These are phyloP conservation scores for Sthenelais limicola DNA, from an alignment of 2,888 invertebrate genomes.

Conservation along the genomic window DNA sequence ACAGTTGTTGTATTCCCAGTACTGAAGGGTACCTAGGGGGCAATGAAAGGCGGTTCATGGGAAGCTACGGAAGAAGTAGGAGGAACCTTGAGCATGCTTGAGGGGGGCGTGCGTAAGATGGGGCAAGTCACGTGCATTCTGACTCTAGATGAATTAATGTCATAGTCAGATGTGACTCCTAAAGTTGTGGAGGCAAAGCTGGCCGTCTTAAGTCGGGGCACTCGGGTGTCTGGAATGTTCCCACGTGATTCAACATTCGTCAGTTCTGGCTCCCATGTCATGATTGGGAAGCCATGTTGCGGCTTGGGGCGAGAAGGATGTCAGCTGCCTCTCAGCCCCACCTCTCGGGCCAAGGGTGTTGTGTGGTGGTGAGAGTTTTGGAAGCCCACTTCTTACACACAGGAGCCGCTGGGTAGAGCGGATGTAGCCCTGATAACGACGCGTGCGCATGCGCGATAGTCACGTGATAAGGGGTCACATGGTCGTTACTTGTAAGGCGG, in stretches of 20 bases:
- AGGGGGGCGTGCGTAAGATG: not conserved
- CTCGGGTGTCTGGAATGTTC: constrained; percentile 26
- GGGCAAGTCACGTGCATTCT: constrained; percentile 14
- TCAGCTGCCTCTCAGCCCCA: not conserved
- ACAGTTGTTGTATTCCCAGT: too few species aligned
- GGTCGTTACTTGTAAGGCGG: constrained; percentile 32
- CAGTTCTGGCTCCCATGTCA: not conserved
- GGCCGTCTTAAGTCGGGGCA: not conserved
- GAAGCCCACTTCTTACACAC: too few species aligned
- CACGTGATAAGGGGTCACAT: constrained; percentile 32
- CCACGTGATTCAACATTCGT: constrained; percentile 30
- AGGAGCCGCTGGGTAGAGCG: too few species aligned
- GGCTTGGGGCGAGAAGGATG: too few species aligned
- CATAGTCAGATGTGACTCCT: constrained; percentile 33
- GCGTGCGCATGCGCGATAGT: constrained; percentile 13
- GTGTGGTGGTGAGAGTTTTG: too few species aligned
- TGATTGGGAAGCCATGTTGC: not conserved
- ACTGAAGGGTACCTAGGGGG: too few species aligned
- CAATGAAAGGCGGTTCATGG: too few species aligned
- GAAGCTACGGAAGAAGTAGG: too few species aligned
- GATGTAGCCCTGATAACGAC: constrained; percentile 11
- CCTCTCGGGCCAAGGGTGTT: too few species aligned
- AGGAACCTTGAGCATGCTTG: too few species aligned
- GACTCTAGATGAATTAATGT: constrained; percentile 20
- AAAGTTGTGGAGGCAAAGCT: not conserved